Conservation (phyloP, 2,113 vertebrate species). For the Oreochromis aureus region DNA sequence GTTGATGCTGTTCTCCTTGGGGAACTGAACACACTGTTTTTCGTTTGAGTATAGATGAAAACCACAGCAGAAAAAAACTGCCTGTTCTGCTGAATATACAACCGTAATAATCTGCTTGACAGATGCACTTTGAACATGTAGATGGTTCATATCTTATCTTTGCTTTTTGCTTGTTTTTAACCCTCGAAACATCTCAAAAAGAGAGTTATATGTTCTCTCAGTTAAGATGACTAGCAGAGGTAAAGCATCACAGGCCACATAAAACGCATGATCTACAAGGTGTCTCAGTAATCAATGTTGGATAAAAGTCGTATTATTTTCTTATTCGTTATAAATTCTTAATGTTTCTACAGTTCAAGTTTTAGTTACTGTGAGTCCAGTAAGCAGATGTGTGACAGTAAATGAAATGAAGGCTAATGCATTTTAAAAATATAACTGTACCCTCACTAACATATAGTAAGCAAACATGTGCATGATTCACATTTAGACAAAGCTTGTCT, state of each 20-base stretch:
- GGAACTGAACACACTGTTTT: not conserved
- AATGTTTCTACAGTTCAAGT: not conserved
- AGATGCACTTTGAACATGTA: not conserved
- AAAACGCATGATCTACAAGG: not conserved
- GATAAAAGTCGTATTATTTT: not conserved
- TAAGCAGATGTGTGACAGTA: fast-evolving
- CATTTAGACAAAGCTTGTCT: not conserved
- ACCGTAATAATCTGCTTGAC: not conserved
- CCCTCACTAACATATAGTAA: not conserved
- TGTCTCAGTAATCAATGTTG: not conserved
- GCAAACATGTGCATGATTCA: not conserved
- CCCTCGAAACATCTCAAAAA: not conserved
- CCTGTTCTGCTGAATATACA: not conserved
- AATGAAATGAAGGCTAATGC: not conserved
- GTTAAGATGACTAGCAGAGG: not conserved
- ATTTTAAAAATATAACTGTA: not conserved
- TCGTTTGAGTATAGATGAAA: fast-evolving
- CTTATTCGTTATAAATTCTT: not conserved
- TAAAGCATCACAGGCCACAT: not conserved
- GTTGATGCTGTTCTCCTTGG: not conserved
- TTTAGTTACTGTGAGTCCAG: not conserved
- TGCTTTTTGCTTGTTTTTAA: not conserved
- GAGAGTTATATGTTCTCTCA: not conserved
- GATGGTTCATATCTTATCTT: not conserved
- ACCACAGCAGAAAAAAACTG: not conserved